Evolutionary conservation across 2,113 vertebrate species (phyloP), one percentile per base, ranked within the genome.

Genomic region (Neomonachus schauinslandi): DNA sequence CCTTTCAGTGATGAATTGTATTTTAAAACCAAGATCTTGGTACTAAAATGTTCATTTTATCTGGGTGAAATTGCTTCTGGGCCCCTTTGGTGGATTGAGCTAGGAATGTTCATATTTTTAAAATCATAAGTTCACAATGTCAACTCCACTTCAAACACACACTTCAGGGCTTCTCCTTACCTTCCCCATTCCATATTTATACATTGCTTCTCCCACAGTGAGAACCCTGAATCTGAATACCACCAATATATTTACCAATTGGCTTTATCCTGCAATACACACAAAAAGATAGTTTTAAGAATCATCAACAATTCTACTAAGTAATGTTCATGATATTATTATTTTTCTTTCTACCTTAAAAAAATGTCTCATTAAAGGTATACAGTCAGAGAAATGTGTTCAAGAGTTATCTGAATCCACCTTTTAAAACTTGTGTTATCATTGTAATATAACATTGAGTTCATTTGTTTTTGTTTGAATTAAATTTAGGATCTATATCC

Each of bases 211-310:
- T 74, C 18, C 31, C 4, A 86, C 28, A 57, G 7, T n/a, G 7
- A 76, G 36, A 71, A 93, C 13, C 4, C 53, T 53, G 26, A 95
- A 74, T 93, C 24, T 5, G n/a, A 87, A 74, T 14, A 19, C 14
- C 28, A 49, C 10, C 65, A 81, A 72, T 36, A 24, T 85, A 83
- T 63, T 85, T 92, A 76, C 31, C 76, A 19, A 69, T 63, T 82
- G 86, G 6, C 2, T 92, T 57, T 90, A 33, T 53, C 2, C 9
- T 89, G 85, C 2, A 74, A 49, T 72, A 59, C 2, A 69, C 26
- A 80, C 39, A 82, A 36, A 74, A 22, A 91, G 72, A 59, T 39
- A 79, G 28, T 93, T 85, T 87, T 87, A 94, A 65, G 77, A 92
- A 67, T 79, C 65, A 97, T 39, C 15, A 81, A 55, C 14, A 92